Base-by-base conservation (phyloP, 2,113 vertebrate genomes). In the Gavia stellata region DNA sequence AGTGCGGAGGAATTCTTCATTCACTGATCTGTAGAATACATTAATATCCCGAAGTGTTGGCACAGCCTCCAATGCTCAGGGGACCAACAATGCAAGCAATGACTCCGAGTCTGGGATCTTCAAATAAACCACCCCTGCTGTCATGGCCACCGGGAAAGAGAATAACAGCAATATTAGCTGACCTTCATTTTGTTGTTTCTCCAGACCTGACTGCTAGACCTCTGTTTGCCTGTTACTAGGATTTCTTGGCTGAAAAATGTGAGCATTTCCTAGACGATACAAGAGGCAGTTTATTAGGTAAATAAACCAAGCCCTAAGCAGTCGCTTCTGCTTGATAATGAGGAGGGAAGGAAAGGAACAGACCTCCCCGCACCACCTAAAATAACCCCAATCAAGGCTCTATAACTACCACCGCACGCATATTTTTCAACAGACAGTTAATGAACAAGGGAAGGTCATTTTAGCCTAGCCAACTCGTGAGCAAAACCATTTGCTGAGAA, bases 51-150 rank as follows among this genome's bases (percentile, higher is more conserved):
- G 94, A 95, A 98, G 98, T 99, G 98, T 98, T 99, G 99, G 99
- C 98, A 98, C 95, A 95, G 97, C 97, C 97, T 95, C 94, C 95
- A 96, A 62, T 91, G 97, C 98, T 98, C 97, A 52, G 95, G 98
- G 95, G 83, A 98, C 96, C 90, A 98, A 99, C 99, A 99, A 99
- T 99, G 98, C 97, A 34, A 95, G 98, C 97, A 98, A 98, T 99
- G 99, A 99, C 98, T 99, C 98, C 44, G 86, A 99, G 98, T 99
- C 99, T 99, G 99, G 99, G 99, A 99, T 99, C 99, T 98, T 99
- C 99, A 99, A 99, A 99, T 98, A 99, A 99, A 99, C 98, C 98
- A 97, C 97, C 97, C 98, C 98, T 93, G 99, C 99, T 99, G 99
- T 99, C 99, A 99, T 99, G 99, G 99, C 98, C 99, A 99, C 99